A percentile compares a stretch with the other conserved stretches of the same genome.
Conservation (phyloP, 2,113 vertebrate genomes). For the Pteronura brasiliensis region DNA sequence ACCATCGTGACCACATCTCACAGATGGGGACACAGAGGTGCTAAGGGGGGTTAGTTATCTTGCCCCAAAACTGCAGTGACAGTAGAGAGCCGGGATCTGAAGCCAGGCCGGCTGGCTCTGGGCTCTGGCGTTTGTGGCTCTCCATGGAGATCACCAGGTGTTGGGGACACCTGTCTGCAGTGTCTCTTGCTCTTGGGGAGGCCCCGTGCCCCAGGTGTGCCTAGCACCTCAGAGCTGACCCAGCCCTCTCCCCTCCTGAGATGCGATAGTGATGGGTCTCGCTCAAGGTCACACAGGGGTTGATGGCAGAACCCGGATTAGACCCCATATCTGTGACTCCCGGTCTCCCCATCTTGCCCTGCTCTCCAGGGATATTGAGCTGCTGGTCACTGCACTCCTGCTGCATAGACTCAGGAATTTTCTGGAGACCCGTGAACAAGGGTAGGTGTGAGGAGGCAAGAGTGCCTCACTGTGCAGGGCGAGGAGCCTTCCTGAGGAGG, state of each 20-base stretch:
- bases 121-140: neutral
- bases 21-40: neutral
- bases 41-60: too few species aligned
- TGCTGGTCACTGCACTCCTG: fast-evolving
- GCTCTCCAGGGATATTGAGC: neutral
- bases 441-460: fast-evolving
- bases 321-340: fast-evolving
- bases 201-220: fast-evolving
- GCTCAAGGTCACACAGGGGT: neutral
- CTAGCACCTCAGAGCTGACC: neutral
- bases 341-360: fast-evolving
- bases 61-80: neutral
- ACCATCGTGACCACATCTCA: neutral
- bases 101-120: neutral
- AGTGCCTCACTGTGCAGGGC: fast-evolving
- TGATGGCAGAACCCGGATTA: neutral
- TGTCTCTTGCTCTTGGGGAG: neutral
- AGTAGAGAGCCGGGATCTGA: fast-evolving
- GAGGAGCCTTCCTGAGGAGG: neutral
- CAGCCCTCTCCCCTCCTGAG: neutral
- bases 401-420: neutral
- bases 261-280: neutral
- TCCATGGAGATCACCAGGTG: neutral
- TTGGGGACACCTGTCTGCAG: neutral
- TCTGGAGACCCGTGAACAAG: neutral